These are phyloP conservation scores for Augiades crinisus DNA, from an alignment of 2,888 invertebrate genomes.

Conservation along the genomic window DNA sequence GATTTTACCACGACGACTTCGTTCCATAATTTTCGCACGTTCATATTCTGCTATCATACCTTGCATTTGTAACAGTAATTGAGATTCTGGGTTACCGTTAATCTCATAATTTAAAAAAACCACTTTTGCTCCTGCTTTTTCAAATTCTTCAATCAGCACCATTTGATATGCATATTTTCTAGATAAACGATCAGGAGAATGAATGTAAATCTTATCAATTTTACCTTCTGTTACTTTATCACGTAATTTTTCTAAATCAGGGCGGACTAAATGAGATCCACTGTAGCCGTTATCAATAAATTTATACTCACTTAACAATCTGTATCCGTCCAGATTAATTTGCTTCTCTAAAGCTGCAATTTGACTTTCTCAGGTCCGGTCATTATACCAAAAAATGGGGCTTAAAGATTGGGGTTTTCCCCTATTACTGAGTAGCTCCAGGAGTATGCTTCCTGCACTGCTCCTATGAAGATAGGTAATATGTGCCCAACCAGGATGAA, in stretches of 20 bases:
- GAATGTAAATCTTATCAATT: constrained; percentile 4
- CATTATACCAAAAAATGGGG: too few species aligned
- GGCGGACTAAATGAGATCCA: background rate
- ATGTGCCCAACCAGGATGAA: too few species aligned
- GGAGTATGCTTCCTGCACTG: too few species aligned
- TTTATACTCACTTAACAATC: background rate
- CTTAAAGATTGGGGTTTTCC: too few species aligned
- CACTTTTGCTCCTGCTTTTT: background rate
- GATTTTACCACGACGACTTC: background rate
- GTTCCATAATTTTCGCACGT: constrained; percentile 5
- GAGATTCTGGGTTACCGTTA: constrained; percentile 1
- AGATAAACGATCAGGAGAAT: constrained; percentile 3
- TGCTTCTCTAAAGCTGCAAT: background rate
- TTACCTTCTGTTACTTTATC: constrained; percentile 7
- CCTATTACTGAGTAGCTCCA: too few species aligned
- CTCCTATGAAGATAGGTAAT: too few species aligned
- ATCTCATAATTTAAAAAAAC: constrained; percentile 1
- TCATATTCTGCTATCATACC: constrained; percentile 4
- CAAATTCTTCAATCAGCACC: background rate
- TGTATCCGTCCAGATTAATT: background rate
- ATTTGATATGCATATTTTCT: constrained; percentile 5
- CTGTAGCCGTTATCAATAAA: background rate
- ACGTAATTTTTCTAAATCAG: constrained; percentile 1
- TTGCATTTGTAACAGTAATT: constrained; percentile 1
- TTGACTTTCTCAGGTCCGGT: too few species aligned